Evolutionary conservation across 2,113 vertebrate genomes (phyloP).

Genomic region (Onychorhynchus coronatus): DNA sequence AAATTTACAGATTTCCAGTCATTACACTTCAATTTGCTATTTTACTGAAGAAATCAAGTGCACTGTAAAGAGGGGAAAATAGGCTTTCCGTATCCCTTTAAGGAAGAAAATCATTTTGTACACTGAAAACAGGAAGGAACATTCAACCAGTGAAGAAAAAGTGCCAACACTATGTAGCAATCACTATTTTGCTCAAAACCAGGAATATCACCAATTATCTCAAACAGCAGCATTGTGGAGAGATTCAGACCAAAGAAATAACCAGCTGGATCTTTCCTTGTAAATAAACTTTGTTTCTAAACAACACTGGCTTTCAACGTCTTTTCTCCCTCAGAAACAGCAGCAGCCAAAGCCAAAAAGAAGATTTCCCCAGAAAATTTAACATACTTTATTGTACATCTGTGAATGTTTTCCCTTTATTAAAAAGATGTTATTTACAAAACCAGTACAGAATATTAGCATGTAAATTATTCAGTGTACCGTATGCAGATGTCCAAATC

Average conservation of each 20-base stretch:
- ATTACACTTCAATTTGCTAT: fast-evolving
- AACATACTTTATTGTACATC: constrained; percentile 10
- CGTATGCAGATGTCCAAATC: background rate
- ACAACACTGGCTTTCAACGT: background rate
- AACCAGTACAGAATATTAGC: background rate
- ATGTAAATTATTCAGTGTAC: background rate
- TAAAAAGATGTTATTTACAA: background rate
- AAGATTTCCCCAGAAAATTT: background rate
- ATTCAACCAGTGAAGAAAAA: background rate
- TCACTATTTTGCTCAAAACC: background rate
- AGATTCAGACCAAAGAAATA: background rate
- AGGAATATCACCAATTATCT: background rate
- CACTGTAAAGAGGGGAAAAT: fast-evolving
- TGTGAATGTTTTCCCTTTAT: background rate
- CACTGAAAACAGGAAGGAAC: background rate
- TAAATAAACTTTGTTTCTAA: background rate
- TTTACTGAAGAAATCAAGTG: background rate
- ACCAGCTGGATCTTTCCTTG: background rate
- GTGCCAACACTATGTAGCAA: background rate
- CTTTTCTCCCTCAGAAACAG: background rate
- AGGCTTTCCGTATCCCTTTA: background rate
- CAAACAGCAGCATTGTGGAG: background rate
- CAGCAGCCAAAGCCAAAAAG: background rate
- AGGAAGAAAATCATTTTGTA: background rate
- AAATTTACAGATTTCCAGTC: background rate